Percentiles rank a stretch among this genome's conserved stretches.
phyloP scores from a whole-genome alignment of 2,888 invertebrate species.

The Dorcus parallelipipedus region DNA sequence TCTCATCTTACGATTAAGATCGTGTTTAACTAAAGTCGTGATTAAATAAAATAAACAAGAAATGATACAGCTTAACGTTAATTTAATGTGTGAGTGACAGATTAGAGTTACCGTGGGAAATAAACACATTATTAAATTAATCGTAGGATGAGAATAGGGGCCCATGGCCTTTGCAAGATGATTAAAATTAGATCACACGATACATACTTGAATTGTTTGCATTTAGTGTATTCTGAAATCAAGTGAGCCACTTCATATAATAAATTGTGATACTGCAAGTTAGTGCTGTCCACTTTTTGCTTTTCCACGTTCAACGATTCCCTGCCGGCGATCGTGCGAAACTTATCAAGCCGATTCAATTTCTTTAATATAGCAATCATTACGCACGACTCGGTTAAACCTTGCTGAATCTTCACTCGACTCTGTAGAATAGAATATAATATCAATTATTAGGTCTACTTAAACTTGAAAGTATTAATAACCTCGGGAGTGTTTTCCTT shows the following conservation, averaged over 20 bases:
- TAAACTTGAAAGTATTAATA: conserved; percentile 18
- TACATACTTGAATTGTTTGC: conserved; percentile 83
- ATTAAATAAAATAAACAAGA: no score
- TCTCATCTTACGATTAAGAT: no score
- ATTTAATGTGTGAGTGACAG: no score
- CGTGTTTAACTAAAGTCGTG: no score
- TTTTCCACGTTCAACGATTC: conserved; percentile 81
- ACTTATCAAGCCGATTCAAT: conserved; percentile 85
- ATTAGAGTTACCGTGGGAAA: no score
- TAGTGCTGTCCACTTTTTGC: conserved; percentile 83
- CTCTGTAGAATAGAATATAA: conserved; percentile 48
- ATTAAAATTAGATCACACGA: background rate
- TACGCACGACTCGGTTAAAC: conserved; percentile 70
- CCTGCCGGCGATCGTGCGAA: conserved; percentile 76
- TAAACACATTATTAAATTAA: no score
- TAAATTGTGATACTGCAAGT: conserved; percentile 87
- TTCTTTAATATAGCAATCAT: conserved; percentile 83
- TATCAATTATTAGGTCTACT: conserved; percentile 1
- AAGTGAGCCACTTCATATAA: conserved; percentile 92
- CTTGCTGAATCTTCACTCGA: conserved; percentile 59
- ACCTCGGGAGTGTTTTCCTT: conserved; percentile 56
- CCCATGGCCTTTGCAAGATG: no score
- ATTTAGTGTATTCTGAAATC: conserved; percentile 91
- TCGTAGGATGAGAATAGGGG: no score
- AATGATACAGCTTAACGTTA: no score